These are phyloP conservation scores for Acrossocheilus wenchowensis DNA, from an alignment of 2,797 vertebrate genomes.

Conservation along the genomic window DNA sequence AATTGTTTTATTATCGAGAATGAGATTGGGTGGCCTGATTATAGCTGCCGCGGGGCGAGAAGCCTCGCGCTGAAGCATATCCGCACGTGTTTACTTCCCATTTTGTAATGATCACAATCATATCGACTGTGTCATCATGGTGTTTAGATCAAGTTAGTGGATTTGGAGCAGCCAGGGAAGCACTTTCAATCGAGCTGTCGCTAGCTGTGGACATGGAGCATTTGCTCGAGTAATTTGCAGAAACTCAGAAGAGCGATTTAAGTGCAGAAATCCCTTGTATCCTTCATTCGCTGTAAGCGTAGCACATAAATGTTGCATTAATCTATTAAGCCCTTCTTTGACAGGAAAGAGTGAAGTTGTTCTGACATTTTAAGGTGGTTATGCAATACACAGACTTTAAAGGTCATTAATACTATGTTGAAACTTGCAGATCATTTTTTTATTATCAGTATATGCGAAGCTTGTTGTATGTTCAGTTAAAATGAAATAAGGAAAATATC, in stretches of 20 bases:
- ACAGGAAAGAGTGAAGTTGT: slow-evolving; percentile 10
- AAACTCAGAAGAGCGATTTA: slow-evolving; percentile 11
- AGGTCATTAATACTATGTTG: not conserved
- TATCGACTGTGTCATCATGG: slow-evolving; percentile 47
- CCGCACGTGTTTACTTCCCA: slow-evolving; percentile 19
- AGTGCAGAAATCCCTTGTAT: not conserved
- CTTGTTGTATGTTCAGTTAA: not conserved
- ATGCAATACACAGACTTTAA: not conserved
- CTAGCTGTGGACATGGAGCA: not conserved
- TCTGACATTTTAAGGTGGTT: slow-evolving; percentile 6
- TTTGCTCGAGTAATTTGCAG: slow-evolving; percentile 5
- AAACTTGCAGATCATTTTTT: not conserved
- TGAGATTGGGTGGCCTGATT: slow-evolving; percentile 47
- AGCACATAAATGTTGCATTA: slow-evolving; percentile 14
- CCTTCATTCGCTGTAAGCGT: not conserved
- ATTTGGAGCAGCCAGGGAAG: not conserved
- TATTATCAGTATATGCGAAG: not conserved
- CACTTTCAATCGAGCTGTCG: slow-evolving; percentile 10
- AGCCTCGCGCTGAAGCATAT: not conserved
- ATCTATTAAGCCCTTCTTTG: slow-evolving; percentile 28
- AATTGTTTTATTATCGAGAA: slow-evolving; percentile 60
- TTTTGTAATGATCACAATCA: slow-evolving; percentile 33
- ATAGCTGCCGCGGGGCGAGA: slow-evolving; percentile 20
- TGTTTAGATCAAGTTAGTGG: slow-evolving; percentile 33
- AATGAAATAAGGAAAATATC: not conserved